Evolutionary conservation across 2,113 vertebrate genomes (phyloP).

Genomic region (Ceuthmochares aereus): DNA sequence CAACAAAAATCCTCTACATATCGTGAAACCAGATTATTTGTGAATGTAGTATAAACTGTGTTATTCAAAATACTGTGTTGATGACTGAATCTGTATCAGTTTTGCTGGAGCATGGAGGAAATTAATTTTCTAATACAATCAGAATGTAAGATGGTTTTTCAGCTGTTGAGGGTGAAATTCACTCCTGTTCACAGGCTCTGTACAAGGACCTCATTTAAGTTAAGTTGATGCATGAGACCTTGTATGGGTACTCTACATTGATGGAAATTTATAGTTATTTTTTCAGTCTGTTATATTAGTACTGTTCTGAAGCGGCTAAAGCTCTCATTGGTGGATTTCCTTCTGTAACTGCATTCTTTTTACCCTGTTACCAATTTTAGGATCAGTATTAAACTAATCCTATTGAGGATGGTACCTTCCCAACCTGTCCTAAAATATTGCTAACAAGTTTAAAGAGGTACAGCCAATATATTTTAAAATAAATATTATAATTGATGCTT

Average conservation of each 20-base stretch:
- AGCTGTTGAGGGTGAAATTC: conserved; percentile 8
- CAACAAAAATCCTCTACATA: neutral
- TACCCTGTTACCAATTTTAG: neutral
- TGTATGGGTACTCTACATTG: neutral
- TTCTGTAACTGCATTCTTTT: conserved; percentile 1
- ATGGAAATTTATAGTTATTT: conserved; percentile 49
- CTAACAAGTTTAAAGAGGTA: neutral
- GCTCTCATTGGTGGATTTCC: neutral
- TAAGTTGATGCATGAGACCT: conserved; percentile 33
- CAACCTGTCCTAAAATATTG: neutral
- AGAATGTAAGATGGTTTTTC: conserved; percentile 38
- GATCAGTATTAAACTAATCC: neutral
- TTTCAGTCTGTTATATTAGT: conserved; percentile 11
- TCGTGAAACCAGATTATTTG: neutral
- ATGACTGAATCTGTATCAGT: neutral
- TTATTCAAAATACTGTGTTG: neutral
- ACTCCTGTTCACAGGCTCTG: neutral
- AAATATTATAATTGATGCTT: neutral
- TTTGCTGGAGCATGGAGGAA: conserved; percentile 1
- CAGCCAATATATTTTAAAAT: neutral
- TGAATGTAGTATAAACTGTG: neutral
- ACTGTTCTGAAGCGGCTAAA: neutral
- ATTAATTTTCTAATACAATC: conserved; percentile 56
- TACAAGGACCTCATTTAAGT: conserved; percentile 40
- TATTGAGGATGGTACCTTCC: neutral